Base-by-base conservation (phyloP, 2,797 vertebrate species). In the Pogoniulus pusillus region DNA sequence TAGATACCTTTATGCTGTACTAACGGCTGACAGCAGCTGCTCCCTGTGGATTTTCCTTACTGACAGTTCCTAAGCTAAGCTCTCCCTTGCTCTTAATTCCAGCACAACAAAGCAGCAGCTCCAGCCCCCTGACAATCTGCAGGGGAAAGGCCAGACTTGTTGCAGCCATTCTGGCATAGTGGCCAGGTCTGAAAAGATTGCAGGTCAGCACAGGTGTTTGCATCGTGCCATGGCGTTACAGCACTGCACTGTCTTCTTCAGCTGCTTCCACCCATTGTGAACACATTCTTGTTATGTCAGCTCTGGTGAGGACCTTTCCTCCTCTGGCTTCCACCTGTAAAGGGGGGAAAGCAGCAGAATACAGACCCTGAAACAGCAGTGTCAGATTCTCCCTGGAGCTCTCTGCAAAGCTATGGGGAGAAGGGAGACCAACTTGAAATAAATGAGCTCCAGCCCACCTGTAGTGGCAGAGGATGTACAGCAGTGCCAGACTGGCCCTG, bases 101-200 rank as follows among this genome's bases (percentile, higher is more conserved):
- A 55, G 73, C 2, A 1, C 35, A 60, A 64, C 34, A 45, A 64
- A 62, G 63, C 35, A 90, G 71, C 51, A 68, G 62, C 27, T 69
- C 73, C 62, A 63, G 60, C 47, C 47, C 60, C 71, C 59, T 65
- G 60, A 47, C 26, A 49, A 19, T 45, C 43, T n/a, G 10, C 35
- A 70, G 34, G 34, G 68, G 12, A 74, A 90, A 74, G 0, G 0
- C 35, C 66, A n/a, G 74, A 71, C 7, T 5, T 0, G 0, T 54
- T 4, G 0, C 62, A 63, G 65, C 15, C 0, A 0, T 75, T 60
- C 59, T 41, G 32, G 35, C 32, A 23, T 9, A 30, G 41, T 6
- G 35, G 37, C 41, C 22, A 23, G 18, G 26, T 72, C n/a, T 64
- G 60, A 62, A 82, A 71, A 39, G 20, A 55, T 12, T 19, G 29